Base-by-base conservation (phyloP, 2,888 invertebrate genomes). In the Molorchus minor region DNA sequence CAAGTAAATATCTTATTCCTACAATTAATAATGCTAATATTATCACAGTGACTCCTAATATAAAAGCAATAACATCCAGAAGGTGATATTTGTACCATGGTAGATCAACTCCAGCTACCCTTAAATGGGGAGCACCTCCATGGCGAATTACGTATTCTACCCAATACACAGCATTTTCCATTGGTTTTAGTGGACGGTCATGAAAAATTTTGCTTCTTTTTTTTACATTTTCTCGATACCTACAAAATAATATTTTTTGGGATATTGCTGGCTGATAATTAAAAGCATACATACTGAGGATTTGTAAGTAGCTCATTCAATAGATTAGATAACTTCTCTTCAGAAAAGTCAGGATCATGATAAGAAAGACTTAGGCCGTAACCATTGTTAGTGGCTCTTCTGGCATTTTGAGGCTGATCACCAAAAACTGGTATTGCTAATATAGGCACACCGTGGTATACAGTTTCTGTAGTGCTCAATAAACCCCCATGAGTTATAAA, bases 401-500 rank as follows among this genome's bases (percentile, higher is more conserved):
- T 77, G 61, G 83, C 79, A 65, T 84, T 82, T 10, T 80, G 72
- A 49, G 78, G 77, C 65, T 85, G 85, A 62, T 85, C 85, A 13
- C 80, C 80, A 33, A 82, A 79, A 30, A 85, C 77, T 40, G 85
- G 85, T 61, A 85, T 80, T 30, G 83, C 82, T 47, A 85, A 70
- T 35, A 84, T 76, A 3, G 84, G 83, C 44, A 81, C 82, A 15
- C 79, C 80, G 40, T 81, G 80, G 54, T 81, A 79, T 15, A 84
- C 78, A 0, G 85, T 81, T 71, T 87, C 87, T 63, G 83, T 82
- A 10, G 83, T 78, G 62, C 85, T 85, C 68, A 86, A 80, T 41
- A 85, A 77, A 0, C 87, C 87, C 19, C 85, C 86, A 69, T 86
- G 84, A 5, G 85, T 85, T 56, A 87, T 83, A 64, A 87, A 86